These are phyloP conservation scores for Neostethus bicornis DNA, from an alignment of 2,797 vertebrate species.

Conservation along the genomic window DNA sequence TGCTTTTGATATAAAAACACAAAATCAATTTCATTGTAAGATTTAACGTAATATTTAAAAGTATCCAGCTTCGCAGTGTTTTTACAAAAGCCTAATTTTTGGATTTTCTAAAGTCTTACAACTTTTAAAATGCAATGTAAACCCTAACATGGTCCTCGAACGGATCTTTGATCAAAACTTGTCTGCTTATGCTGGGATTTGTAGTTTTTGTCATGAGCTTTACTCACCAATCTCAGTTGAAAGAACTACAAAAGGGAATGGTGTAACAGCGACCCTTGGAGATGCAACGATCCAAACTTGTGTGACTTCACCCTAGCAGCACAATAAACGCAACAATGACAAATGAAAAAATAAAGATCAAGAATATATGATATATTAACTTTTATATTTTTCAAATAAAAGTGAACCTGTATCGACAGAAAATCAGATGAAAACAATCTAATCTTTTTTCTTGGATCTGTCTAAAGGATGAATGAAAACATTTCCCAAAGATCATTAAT, in stretches of 20 bases:
- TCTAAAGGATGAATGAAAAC: slow-evolving; percentile 41
- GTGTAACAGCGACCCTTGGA: not conserved
- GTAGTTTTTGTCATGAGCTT: slow-evolving; percentile 55
- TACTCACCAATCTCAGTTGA: not conserved
- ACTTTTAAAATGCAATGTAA: rapidly evolving
- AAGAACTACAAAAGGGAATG: not conserved
- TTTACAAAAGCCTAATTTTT: too few relatives aligned
- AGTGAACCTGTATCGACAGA: too few relatives aligned
- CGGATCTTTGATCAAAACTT: slow-evolving; percentile 8
- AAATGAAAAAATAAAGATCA: too few relatives aligned
- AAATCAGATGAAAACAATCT: not conserved
- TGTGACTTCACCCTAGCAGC: too few relatives aligned
- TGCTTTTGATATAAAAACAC: too few relatives aligned
- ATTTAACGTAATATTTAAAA: too few relatives aligned
- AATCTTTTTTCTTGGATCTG: slow-evolving; percentile 20
- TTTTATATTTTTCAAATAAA: not conserved
- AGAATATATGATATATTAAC: too few relatives aligned
- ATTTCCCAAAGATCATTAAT: slow-evolving; percentile 57
- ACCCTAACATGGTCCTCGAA: not conserved
- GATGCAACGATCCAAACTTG: rapidly evolving
- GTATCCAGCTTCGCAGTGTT: too few relatives aligned
- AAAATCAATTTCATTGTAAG: too few relatives aligned
- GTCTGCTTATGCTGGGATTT: slow-evolving; percentile 60
- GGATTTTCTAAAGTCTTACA: too few relatives aligned
- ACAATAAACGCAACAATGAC: too few relatives aligned